Evolutionary conservation across 2,888 invertebrate genomes (phyloP).

Genomic region (Rugalucina vietnamica): DNA sequence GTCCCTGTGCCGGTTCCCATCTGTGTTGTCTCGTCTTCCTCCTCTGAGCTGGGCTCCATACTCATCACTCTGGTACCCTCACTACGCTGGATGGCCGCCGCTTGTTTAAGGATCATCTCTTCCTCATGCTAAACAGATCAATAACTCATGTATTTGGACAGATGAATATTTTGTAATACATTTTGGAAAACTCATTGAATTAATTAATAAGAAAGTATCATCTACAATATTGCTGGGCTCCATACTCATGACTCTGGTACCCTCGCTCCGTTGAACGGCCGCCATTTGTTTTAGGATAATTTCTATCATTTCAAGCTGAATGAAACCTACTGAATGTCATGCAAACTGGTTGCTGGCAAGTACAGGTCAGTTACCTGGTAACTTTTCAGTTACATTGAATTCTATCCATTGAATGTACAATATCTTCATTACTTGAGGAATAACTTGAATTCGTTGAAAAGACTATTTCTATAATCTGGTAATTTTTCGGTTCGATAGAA

Average conservation of each 20-base stretch:
- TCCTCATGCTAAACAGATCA: not conserved
- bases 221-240: conserved; percentile 76
- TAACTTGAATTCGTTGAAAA: too few relatives aligned
- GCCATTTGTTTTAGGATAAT: conserved; percentile 17
- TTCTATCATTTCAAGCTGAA: too few relatives aligned
- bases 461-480: too few relatives aligned
- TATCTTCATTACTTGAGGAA: too few relatives aligned
- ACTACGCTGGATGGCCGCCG: not conserved
- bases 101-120: conserved; percentile 20
- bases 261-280: not conserved
- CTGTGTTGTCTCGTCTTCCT: conserved; percentile 34
- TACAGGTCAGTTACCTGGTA: too few relatives aligned
- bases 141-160: not conserved
- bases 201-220: too few relatives aligned
- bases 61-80: conserved; percentile 49
- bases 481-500: too few relatives aligned
- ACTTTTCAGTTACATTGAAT: too few relatives aligned
- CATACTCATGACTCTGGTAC: conserved; percentile 64
- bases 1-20: conserved; percentile 47
- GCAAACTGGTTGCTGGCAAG: too few relatives aligned
- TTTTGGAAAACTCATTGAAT: conserved; percentile 31
- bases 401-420: too few relatives aligned
- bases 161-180: not conserved
- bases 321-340: too few relatives aligned
- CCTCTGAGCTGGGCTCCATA: conserved; percentile 70